Evolutionary conservation across 2,888 invertebrate species (phyloP).

Genomic region (Drosophila barbarae): DNA sequence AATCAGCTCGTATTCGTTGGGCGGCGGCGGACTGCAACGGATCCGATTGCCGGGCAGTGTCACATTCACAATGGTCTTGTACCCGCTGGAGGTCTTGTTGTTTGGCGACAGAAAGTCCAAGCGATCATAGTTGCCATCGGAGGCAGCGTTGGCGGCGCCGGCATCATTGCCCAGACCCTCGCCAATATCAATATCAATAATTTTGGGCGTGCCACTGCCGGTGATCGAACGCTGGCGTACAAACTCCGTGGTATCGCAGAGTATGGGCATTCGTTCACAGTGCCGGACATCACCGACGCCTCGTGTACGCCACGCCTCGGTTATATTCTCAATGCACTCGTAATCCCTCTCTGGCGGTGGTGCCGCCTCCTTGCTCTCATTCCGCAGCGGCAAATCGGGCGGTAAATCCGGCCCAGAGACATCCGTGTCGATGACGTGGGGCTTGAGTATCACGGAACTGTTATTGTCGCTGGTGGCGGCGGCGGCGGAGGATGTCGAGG

Average conservation of each 20-base stretch:
- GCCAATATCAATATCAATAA: constrained; percentile 76
- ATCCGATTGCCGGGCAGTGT: constrained; percentile 80
- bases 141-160: background rate
- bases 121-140: constrained; percentile 84
- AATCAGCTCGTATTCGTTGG: constrained; percentile 90
- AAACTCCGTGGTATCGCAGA: constrained; percentile 68
- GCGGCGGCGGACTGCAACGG: constrained; percentile 78
- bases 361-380: constrained; percentile 73
- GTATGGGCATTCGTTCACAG: constrained; percentile 81
- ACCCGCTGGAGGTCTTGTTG: constrained; percentile 85
- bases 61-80: constrained; percentile 85
- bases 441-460: constrained; percentile 76
- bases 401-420: constrained; percentile 52
- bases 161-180: constrained; percentile 52
- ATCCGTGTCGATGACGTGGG: constrained; percentile 63
- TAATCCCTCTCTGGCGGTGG: constrained; percentile 80
- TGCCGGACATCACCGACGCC: constrained; percentile 88
- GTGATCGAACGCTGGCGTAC: constrained; percentile 79
- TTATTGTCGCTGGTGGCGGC: constrained; percentile 64
- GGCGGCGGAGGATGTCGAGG: constrained; percentile 57
- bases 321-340: constrained; percentile 88
- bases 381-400: constrained; percentile 74
- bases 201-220: constrained; percentile 61
- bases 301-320: constrained; percentile 90
- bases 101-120: constrained; percentile 90